Evolutionary conservation across 2,797 vertebrate genomes (phyloP).

Genomic region (Cyprinella venusta): DNA sequence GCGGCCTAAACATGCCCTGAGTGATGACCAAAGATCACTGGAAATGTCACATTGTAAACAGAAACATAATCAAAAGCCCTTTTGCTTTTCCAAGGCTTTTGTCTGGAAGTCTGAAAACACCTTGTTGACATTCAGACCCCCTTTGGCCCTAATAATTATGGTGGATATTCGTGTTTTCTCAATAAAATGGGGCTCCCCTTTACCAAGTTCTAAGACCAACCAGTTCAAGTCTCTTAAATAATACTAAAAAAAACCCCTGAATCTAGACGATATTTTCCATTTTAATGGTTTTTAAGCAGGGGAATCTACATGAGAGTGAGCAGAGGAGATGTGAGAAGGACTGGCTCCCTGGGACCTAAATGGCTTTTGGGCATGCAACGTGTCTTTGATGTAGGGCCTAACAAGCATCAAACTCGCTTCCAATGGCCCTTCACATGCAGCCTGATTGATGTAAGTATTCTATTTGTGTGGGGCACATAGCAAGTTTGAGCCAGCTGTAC

Average conservation of each 20-base stretch:
- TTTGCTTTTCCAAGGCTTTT: slow-evolving; percentile 64
- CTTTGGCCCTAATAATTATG: slow-evolving; percentile 71
- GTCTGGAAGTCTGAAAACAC: slow-evolving; percentile 70
- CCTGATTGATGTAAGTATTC: slow-evolving; percentile 73
- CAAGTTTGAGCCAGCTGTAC: slow-evolving; percentile 74
- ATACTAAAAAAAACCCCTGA: slow-evolving; percentile 74
- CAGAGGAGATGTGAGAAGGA: slow-evolving; percentile 64
- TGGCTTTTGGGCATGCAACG: slow-evolving; percentile 76
- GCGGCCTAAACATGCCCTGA: slow-evolving; percentile 32
- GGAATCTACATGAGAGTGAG: slow-evolving; percentile 66
- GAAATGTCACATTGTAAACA: slow-evolving; percentile 55
- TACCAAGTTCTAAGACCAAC: slow-evolving; percentile 72
- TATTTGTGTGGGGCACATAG: slow-evolving; percentile 68
- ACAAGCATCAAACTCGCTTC: slow-evolving; percentile 75
- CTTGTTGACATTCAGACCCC: slow-evolving; percentile 67
- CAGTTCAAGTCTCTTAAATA: slow-evolving; percentile 71
- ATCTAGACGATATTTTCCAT: slow-evolving; percentile 72
- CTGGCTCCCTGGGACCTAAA: slow-evolving; percentile 74
- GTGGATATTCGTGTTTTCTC: slow-evolving; percentile 69
- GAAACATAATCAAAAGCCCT: slow-evolving; percentile 53
- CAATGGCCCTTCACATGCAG: slow-evolving; percentile 65
- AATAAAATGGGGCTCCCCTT: slow-evolving; percentile 68
- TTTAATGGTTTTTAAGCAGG: slow-evolving; percentile 78
- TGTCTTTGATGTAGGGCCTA: slow-evolving; percentile 78
- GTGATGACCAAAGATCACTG: slow-evolving; percentile 55